Evolutionary conservation across 2,113 vertebrate species (phyloP), one percentile per base, ranked within the genome.

Genomic region (Zootoca vivipara): DNA sequence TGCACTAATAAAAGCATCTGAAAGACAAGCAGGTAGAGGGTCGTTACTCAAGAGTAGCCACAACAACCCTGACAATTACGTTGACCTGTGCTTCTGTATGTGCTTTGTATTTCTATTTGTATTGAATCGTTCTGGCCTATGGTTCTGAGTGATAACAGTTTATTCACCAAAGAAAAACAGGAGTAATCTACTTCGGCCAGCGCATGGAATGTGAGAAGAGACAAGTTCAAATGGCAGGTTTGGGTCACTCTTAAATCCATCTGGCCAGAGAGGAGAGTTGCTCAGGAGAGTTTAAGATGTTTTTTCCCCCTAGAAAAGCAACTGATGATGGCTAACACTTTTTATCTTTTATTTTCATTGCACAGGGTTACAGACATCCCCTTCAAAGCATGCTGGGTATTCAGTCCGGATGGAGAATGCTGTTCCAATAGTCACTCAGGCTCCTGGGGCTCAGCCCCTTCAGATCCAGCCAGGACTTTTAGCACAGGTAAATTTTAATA

Each of bases 351-450:
- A 78, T 90, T 74, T 94, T 82, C n/a, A 0, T 89, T 94, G 67
- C 88, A 90, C 95, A 99, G 99, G 99, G 87, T 96, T 99, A 90
- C 99, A 99, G 95, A 98, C 98, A 13, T 99, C 98, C 72, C 99
- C 99, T 83, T 98, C 99, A 83, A 99, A 99, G 96, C 99, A 99
- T 78, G 97, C 98, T 79, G 98, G 99, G 93, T 99, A 99, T 95
- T 99, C 99, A 0, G 98, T 99, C 94, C 97, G 98, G 89, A 99
- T 99, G 99, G 99, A 99, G 93, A 99, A 99, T 1, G 98, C 99
- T 0, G 98, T 99, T 96, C 99, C 99, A 94, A 99, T 99, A 93
- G 99, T 99, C 96, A 99, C 99, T 35, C 99, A 99, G 94, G 98
- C 99, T 92, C 98, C 99, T 0, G 98, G 98, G 87, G 98, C 98